A percentile compares a stretch with the other conserved stretches of the same genome.
Conservation (phyloP, 2,888 invertebrate species). For the Oscheius sp. region DNA sequence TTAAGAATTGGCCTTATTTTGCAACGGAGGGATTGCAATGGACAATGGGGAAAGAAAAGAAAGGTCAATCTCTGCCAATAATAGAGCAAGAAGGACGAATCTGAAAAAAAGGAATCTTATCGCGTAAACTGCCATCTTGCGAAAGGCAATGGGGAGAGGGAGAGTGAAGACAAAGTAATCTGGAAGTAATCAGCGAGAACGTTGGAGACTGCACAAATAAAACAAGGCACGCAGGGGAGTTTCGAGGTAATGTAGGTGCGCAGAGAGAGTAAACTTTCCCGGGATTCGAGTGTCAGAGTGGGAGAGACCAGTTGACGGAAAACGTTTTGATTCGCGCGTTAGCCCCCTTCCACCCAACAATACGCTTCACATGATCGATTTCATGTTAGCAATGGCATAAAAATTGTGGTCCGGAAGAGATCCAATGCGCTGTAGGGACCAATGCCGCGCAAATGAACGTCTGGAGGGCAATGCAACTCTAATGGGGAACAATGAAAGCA, state of each 20-base stretch:
- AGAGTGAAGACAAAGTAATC: not conserved
- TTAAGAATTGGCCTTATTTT: not conserved
- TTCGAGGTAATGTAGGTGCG: slow-evolving; percentile 24
- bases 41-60: not conserved
- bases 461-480: slow-evolving; percentile 26
- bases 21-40: not conserved
- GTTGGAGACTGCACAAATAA: slow-evolving; percentile 12
- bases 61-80: not conserved
- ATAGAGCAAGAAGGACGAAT: not conserved
- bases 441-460: slow-evolving; percentile 19
- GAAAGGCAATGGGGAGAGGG: not conserved
- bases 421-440: slow-evolving; percentile 2
- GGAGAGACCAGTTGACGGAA: slow-evolving; percentile 27
- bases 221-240: not conserved
- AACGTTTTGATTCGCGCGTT: slow-evolving; percentile 30
- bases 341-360: slow-evolving; percentile 17
- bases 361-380: slow-evolving; percentile 27
- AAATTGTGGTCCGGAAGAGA: slow-evolving; percentile 2
- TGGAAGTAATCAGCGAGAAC: not conserved
- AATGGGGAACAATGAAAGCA: slow-evolving; percentile 26
- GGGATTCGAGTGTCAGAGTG: slow-evolving; percentile 18
- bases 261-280: slow-evolving; percentile 27
- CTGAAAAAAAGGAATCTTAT: not conserved
- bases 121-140: not conserved
- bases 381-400: slow-evolving; percentile 22